Base-by-base conservation (phyloP, 2,797 vertebrate genomes). In the Alcedo atthis region DNA sequence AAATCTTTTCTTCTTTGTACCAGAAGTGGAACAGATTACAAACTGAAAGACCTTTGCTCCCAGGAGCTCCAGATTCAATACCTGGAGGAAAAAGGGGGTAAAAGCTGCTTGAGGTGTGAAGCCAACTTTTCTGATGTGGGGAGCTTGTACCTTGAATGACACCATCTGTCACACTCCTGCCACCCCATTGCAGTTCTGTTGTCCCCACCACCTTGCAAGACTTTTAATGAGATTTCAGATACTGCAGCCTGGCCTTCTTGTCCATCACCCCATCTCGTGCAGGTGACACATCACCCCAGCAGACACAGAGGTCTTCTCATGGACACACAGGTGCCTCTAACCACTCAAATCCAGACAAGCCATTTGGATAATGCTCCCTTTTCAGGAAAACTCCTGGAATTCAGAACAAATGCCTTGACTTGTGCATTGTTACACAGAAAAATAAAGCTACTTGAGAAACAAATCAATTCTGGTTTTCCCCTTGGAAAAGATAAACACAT, bases 11-110 rank as follows among this genome's bases (percentile, higher is more conserved):
- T 81, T 77, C 64, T 85, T 75, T 82, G 62, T 74, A 85, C 57
- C 75, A 84, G 43, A 73, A 86, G 45, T 22, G 20, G 42, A 91
- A 93, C n/a, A 89, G 79, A 81, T 91, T 77, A 62, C 53, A 90
- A 89, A 69, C 62, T 93, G 75, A 80, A 24, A 6, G 48, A 70
- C 22, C 6, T 3, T 11, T 32, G 19, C 62, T 89, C 30, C 61
- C 25, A 42, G 49, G 32, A 94, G 70, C 32, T 30, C 59, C 40
- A 22, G 35, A 61, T 81, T 17, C 0, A 0, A 49, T 4, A 9
- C 58, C 33, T 45, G 5, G 10, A 78, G 22, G 25, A 66, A 75
- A 80, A 81, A 58, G 22, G 15, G 5, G 90, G 15, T 5, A 58
- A 66, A 28, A 68, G n/a, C 28, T 54, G 68, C 30, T 64, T 25